Evolutionary conservation across 2,797 vertebrate species (phyloP).

Genomic region (Pseudotriccus pelzelni): DNA sequence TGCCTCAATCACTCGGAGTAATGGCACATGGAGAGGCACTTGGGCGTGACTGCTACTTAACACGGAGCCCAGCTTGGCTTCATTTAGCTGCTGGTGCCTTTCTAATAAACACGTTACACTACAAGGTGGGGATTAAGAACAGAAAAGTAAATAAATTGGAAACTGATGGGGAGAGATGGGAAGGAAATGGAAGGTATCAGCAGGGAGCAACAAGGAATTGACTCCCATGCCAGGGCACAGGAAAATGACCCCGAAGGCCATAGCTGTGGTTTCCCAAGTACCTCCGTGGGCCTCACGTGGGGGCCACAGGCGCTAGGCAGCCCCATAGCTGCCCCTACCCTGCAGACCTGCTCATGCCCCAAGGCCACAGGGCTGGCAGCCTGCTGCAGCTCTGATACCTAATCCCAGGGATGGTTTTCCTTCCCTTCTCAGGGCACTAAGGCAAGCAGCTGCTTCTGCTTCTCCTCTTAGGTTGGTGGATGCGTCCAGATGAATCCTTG

Average conservation of each 20-base stretch:
- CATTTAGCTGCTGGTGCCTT: conserved; percentile 32
- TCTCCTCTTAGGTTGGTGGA: not conserved
- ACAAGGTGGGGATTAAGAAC: conserved; percentile 67
- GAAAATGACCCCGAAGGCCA: not conserved
- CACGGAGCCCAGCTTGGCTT: conserved; percentile 64
- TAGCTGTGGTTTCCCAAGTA: not conserved
- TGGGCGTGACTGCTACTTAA: conserved; percentile 78
- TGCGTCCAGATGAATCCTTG: accelerated
- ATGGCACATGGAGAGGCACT: conserved; percentile 77
- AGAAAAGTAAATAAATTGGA: conserved; percentile 42
- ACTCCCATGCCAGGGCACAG: not conserved
- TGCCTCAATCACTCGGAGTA: conserved; percentile 78
- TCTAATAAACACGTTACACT: conserved; percentile 71
- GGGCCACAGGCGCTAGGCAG: not conserved
- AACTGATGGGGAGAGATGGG: conserved; percentile 37
- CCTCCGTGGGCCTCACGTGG: accelerated
- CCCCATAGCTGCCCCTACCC: not conserved
- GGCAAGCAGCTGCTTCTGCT: not conserved
- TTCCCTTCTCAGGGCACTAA: not conserved
- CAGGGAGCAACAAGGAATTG: not conserved
- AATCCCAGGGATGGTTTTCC: too few relatives aligned
- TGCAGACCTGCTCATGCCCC: not conserved
- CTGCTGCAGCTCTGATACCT: accelerated
- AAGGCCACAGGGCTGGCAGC: not conserved
- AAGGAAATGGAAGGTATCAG: not conserved